Evolutionary conservation across 2,797 vertebrate genomes (phyloP), one percentile per base, ranked within the genome.

Genomic region (Ctenopoma multispine): DNA sequence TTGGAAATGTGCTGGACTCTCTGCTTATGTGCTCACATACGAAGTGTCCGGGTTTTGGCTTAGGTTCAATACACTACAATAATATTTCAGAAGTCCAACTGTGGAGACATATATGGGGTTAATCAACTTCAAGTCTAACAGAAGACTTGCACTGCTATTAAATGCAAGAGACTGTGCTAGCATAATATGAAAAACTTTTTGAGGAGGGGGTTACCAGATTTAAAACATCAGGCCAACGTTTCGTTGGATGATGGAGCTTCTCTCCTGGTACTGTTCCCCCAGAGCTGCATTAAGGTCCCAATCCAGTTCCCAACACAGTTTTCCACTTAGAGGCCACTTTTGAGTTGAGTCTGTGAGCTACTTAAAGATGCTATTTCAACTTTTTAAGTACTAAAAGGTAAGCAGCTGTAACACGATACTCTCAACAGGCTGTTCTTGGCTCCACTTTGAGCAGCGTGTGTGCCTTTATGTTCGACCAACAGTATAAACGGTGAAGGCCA

Each of bases 371-470:
- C 71, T 63, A 78, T 86, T 90, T 88, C 62, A 77, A 82, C 72
- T 84, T 91, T 86, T 83, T 65, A 70, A 72, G 80, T 66, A 58
- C 73, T 72, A 50, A 70, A 89, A 84, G 63, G 82, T 75, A 86
- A 78, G 65, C 54, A 20, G 24, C 20, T n/a, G 92, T 87, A 92
- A 93, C 69, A 67, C 73, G 78, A 92, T 90, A 89, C 90, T 77
- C 90, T 83, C 86, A 47, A 21, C 75, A 91, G 88, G 82, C 79
- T 80, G 83, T 50, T 47, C 65, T 70, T 82, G 83, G 88, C 83
- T 86, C 57, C 54, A n/a, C 50, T 21, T 36, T 48, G 62, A 77
- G 72, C 57, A 31, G 77, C 17, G n/a, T 49, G 69, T 50, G 59
- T n/a, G 54, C 59, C 76, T 79, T 75, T 49, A 69, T 61, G 75